Evolutionary conservation across 2,888 invertebrate genomes (phyloP), one percentile per base, ranked within the genome.

Genomic region (Hoplodrina blanda): DNA sequence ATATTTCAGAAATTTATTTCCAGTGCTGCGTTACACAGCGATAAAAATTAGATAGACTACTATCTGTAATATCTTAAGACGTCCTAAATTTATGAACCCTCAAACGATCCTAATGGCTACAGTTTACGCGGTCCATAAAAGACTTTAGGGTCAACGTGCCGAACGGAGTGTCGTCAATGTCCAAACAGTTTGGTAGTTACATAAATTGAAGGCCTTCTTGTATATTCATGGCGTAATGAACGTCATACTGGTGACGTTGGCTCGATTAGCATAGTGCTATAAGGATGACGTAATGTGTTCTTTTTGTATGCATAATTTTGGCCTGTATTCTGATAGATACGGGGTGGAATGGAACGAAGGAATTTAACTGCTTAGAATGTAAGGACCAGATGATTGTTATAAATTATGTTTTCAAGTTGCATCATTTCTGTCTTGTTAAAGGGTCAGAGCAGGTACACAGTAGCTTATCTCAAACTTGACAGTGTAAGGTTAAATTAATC

Each of bases 151-250:
- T 8, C 15, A 41, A 54, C n/a, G 37, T 73, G 37, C 37, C n/a
- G 7, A 54, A 25, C 13, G 46, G 52, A 56, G 11, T 33, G 11
- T 20, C 76, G 52, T 61, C 57, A 57, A 49, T 20, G n/a, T 37
- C 13, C 57, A n/a, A 25, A 25, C 25, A 11, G 49, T 50, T 49
- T 46, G 46, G 44, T 33, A 41, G 60, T 56, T 52, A 57, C 54
- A 63, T 76, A 46, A 74, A 62, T 76, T 77, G 20, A 60, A 59
- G 25, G 20, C 17, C 54, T 52, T 30, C 25, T 78, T 78, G 65
- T 72, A 52, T 78, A 72, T 78, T 76, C 78, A 76, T 78, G 20
- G 64, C 30, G 41, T n/a, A 13, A 46, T 37, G 55, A 53, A 56
- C 71, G 57, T 72, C 78, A 59, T 15, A 50, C 19, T 50, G 44